phyloP scores from a whole-genome alignment of 2,888 invertebrate species.

The Lycophotia porphyrea region DNA sequence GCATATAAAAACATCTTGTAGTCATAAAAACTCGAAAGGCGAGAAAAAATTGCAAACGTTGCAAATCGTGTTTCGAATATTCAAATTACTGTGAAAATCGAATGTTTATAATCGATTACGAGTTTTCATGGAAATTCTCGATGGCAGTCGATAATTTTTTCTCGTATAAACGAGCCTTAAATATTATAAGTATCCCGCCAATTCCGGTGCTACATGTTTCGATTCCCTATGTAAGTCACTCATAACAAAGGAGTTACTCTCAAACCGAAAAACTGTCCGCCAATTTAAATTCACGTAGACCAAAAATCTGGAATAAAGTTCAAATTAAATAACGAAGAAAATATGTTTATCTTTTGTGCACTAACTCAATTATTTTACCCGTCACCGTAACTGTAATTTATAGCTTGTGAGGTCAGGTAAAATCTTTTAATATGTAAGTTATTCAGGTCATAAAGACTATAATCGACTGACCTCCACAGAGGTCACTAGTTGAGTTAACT shows the following conservation, averaged over 20 bases:
- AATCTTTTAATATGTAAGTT: slow-evolving; percentile 42
- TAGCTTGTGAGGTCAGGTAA: slow-evolving; percentile 17
- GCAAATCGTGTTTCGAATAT: not conserved
- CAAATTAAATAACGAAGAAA: slow-evolving; percentile 4
- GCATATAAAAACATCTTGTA: too few relatives aligned
- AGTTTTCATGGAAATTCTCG: not conserved
- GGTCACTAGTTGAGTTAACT: slow-evolving; percentile 48
- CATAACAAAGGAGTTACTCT: not conserved
- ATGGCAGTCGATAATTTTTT: not conserved
- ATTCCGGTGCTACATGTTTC: too few relatives aligned
- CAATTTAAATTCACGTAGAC: not conserved
- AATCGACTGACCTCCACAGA: slow-evolving; percentile 36
- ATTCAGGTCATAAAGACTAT: slow-evolving; percentile 37
- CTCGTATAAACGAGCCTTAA: not conserved
- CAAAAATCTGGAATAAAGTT: not conserved
- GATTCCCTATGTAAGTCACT: not conserved
- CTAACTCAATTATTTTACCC: slow-evolving; percentile 17
- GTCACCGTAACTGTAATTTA: slow-evolving; percentile 21
- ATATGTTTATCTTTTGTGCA: slow-evolving; percentile 11
- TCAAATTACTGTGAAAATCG: not conserved
- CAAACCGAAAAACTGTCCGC: not conserved
- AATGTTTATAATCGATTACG: not conserved
- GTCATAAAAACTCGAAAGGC: not conserved
- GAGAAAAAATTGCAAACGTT: not conserved
- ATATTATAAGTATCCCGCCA: not conserved